Base-by-base conservation (phyloP, 2,797 vertebrate species). In the Vireo griseus region DNA sequence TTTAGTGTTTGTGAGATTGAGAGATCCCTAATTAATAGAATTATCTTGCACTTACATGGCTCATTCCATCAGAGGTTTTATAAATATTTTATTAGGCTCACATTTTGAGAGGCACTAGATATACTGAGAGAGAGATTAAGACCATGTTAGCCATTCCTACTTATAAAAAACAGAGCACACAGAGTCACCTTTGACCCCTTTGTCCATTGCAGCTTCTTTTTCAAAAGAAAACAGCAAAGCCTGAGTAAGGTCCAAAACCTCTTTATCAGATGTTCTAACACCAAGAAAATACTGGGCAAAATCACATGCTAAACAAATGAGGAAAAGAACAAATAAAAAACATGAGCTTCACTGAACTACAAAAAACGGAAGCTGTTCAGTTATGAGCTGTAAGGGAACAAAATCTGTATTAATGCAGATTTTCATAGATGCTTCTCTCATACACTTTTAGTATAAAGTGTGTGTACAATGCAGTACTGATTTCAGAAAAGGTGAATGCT, bases 71-170 rank as follows among this genome's bases (percentile, higher is more conserved):
- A 2, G 59, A 94, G 57, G 51, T 59, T 88, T 94, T 73, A 92
- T 94, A 96, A 95, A 96, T 97, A 86, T 94, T 96, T 95, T 94
- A 95, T 91, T 86, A 94, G 67, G 59, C 73, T 96, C 63, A 83
- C 85, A 80, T 92, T 96, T 94, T 91, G 62, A 91, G 76, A 90
- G 66, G 76, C 62, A 78, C 76, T 86, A 76, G 68, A 83, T 83
- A 89, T 20, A 86, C 26, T 44, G 50, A 59, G 25, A 80, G 61
- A 69, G 54, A 91, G 35, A 88, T 92, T 90, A 90, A 90, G 84
- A 62, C 40, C 62, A 81, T 22, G 66, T 42, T 78, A 85, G 68
- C 39, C 61, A 58, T 67, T 57, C 29, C 52, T 86, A 71, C 68
- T 83, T 87, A 72, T 0, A 28, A 84, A 81, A 88, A 74, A 3